Conservation (phyloP, 1,140 invertebrate species). For the Drosophila fuyamai region DNA sequence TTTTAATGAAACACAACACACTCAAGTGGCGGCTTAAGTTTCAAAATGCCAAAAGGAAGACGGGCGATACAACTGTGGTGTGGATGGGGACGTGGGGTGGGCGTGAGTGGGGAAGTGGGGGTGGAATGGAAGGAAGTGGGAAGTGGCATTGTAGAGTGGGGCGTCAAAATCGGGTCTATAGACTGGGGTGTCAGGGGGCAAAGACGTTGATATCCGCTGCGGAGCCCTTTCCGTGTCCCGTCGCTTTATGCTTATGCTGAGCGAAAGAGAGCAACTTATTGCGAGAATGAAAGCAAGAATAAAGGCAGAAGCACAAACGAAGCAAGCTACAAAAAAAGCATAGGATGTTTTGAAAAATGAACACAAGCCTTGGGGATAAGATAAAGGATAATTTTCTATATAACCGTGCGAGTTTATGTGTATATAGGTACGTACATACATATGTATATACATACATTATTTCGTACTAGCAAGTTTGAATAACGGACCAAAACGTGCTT, state of each 20-base stretch:
- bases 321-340: conserved; percentile 51
- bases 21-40: conserved; percentile 74
- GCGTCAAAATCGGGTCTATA: not conserved
- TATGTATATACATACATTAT: not conserved
- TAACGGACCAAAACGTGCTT: not conserved
- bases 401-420: conserved; percentile 5
- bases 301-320: conserved; percentile 34
- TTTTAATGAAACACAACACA: conserved; percentile 79
- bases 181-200: not conserved
- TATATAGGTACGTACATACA: not conserved
- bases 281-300: conserved; percentile 13
- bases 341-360: conserved; percentile 61
- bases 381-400: conserved; percentile 55
- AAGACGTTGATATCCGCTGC: conserved; percentile 8
- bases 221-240: conserved; percentile 17
- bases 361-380: conserved; percentile 51
- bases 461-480: not conserved
- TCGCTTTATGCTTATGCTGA: conserved; percentile 20
- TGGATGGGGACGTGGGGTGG: not conserved
- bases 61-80: conserved; percentile 42
- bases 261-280: conserved; percentile 32
- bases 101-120: not conserved
- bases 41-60: conserved; percentile 69
- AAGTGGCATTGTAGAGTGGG: not conserved
- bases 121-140: not conserved